Conservation (phyloP, 2,797 vertebrate species). For the Acrossocheilus fasciatus region DNA sequence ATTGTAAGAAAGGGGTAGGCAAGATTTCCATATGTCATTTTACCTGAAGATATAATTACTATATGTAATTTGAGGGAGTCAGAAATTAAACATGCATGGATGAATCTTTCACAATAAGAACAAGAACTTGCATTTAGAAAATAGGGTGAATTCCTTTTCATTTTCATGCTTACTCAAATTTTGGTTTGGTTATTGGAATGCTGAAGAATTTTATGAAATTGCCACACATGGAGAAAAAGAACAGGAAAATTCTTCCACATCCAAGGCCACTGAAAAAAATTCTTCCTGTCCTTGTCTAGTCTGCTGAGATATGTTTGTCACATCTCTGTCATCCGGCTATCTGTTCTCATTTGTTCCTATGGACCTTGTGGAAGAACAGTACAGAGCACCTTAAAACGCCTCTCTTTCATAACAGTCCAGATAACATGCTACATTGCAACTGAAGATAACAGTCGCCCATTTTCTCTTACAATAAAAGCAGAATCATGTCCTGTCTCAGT, state of each 20-base stretch:
- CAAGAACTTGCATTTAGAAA: background rate
- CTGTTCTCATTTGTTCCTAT: conserved; percentile 4
- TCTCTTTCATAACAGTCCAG: background rate
- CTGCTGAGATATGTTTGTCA: background rate
- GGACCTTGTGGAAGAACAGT: background rate
- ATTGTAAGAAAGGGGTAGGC: background rate
- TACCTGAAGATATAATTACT: background rate
- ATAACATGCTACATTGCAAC: background rate
- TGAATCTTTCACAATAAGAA: background rate
- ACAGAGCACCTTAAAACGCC: background rate
- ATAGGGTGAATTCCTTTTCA: background rate
- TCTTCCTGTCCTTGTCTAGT: background rate
- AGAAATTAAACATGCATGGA: too few relatives aligned
- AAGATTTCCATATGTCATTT: background rate
- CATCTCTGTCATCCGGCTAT: background rate
- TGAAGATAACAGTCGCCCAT: background rate
- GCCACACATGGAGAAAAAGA: background rate
- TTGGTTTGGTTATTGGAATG: background rate
- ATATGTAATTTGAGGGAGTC: background rate
- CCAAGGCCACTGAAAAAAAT: background rate
- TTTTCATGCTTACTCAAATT: background rate
- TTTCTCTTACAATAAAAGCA: conserved; percentile 24
- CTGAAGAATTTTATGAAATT: background rate
- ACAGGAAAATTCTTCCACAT: background rate
- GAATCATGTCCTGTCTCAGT: background rate